Base-by-base conservation (phyloP, 1,140 invertebrate genomes). In the Drosophila lacertosa region DNA sequence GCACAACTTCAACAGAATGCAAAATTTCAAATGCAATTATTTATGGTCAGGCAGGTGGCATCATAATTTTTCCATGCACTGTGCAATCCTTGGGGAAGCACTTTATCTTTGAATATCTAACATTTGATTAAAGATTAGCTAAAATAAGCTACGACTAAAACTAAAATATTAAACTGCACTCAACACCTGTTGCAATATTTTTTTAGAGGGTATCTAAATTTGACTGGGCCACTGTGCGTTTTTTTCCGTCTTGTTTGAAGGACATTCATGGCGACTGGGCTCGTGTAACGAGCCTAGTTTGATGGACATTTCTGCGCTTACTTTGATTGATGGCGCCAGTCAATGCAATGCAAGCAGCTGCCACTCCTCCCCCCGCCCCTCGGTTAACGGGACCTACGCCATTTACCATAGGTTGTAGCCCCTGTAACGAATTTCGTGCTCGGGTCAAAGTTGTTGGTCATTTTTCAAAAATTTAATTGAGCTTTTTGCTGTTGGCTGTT, bases 391-490 rank as follows among this genome's bases (percentile, higher is more conserved):
- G 0, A 29, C 26, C 26, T 29, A 29, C 1, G 26, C n/a, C n/a
- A n/a, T n/a, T n/a, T 29, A 29, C 7, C 26, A 9, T 29, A 29
- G 26, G 26, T 29, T 29, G 26, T 29, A 29, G 7, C 6, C 26
- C 26, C 26, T 9, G 2, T 29, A 29, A 29, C 26, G 26, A 29
- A 29, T 29, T 29, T 29, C 26, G 0, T 29, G 26, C 26, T 29
- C 26, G 2, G 39, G 40, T 35, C 48, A 59, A 39, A 53, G 69
- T 51, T 59, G 44, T 48, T 71, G 70, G 79, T 76, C 63, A 74
- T 83, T 78, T 78, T 83, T 83, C 78, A 78, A 66, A 74, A 74
- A 82, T 77, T 82, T 82, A 82, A 82, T 82, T 82, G 79, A 78
- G 70, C 79, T 83, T 82, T 78, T 74, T 37, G 35, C 79, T 70